Evolutionary conservation across 2,797 vertebrate species (phyloP).

Genomic region (Champsocephalus esox): DNA sequence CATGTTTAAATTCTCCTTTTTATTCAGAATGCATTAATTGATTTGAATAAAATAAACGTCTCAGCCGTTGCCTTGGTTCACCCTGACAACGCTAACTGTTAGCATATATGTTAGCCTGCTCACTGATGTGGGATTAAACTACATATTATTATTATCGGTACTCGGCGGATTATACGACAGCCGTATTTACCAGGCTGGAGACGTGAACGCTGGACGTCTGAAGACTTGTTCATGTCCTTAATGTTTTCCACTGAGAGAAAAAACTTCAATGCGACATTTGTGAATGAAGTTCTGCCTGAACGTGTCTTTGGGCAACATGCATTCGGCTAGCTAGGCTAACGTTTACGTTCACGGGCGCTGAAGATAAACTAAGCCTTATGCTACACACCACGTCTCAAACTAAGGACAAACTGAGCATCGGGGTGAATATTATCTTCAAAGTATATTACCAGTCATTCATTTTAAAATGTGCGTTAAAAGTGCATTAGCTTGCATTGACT

Average conservation of each 20-base stretch:
- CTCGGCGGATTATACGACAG: not conserved
- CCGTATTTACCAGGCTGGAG: not conserved
- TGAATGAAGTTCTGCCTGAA: not conserved
- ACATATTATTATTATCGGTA: not conserved
- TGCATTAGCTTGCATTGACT: conserved; percentile 15
- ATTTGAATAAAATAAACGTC: not conserved
- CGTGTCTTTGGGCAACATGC: not conserved
- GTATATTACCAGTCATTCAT: rapidly evolving
- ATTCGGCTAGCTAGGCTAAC: conserved; percentile 43
- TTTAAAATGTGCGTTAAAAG: not conserved
- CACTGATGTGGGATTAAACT: not conserved
- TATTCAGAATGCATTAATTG: not conserved
- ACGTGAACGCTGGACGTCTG: rapidly evolving
- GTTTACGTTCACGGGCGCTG: conserved; percentile 9
- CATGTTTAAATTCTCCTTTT: rapidly evolving
- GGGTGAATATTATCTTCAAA: rapidly evolving
- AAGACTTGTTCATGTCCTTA: rapidly evolving
- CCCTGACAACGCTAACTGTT: not conserved
- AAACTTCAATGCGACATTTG: not conserved
- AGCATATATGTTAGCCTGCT: not conserved
- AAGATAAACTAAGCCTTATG: not conserved
- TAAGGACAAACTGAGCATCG: not conserved
- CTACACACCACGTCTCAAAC: not conserved
- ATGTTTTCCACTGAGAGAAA: not conserved
- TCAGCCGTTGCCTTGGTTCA: not conserved